phyloP scores from a whole-genome alignment of 2,797 vertebrate genomes.

The Trachurus trachurus region DNA sequence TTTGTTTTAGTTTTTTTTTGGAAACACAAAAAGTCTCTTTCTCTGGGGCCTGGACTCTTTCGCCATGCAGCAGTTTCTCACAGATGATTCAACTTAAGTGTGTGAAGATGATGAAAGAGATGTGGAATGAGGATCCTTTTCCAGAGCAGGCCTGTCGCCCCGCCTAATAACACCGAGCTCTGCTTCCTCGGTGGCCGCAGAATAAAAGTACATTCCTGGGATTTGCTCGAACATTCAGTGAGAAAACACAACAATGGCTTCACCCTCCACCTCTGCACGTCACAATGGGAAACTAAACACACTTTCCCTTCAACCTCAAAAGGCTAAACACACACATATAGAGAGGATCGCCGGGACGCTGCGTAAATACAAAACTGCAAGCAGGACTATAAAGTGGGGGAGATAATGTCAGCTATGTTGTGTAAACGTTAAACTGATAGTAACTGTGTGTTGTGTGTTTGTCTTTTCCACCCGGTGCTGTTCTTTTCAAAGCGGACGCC shows the following conservation, averaged over 20 bases:
- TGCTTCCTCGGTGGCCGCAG: conserved; percentile 61
- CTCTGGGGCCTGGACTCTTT: conserved; percentile 34
- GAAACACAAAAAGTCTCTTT: conserved; percentile 22
- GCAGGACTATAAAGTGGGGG: conserved; percentile 47
- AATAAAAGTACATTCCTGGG: conserved; percentile 71
- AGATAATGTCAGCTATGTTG: conserved; percentile 36
- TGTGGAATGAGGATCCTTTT: conserved; percentile 65
- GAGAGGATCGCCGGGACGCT: conserved; percentile 32
- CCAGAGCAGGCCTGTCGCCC: conserved; percentile 49
- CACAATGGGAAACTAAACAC: conserved; percentile 55
- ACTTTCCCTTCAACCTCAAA: conserved; percentile 38
- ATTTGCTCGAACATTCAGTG: conserved; percentile 72
- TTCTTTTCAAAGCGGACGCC: conserved; percentile 4
- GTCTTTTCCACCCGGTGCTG: conserved; percentile 16
- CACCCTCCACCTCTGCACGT: conserved; percentile 36
- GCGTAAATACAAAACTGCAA: conserved; percentile 54
- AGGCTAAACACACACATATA: conserved; percentile 43
- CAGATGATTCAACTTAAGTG: conserved; percentile 58
- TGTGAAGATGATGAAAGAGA: conserved; percentile 63
- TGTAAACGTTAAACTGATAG: conserved; percentile 59
- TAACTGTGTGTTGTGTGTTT: conserved; percentile 9
- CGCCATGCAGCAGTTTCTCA: conserved; percentile 55
- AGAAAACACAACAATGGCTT: conserved; percentile 67
- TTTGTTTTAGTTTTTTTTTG: conserved; percentile 3
- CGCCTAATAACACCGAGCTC: conserved; percentile 55